Base-by-base conservation (phyloP, 2,797 vertebrate genomes). In the Lateolabrax maculatus region DNA sequence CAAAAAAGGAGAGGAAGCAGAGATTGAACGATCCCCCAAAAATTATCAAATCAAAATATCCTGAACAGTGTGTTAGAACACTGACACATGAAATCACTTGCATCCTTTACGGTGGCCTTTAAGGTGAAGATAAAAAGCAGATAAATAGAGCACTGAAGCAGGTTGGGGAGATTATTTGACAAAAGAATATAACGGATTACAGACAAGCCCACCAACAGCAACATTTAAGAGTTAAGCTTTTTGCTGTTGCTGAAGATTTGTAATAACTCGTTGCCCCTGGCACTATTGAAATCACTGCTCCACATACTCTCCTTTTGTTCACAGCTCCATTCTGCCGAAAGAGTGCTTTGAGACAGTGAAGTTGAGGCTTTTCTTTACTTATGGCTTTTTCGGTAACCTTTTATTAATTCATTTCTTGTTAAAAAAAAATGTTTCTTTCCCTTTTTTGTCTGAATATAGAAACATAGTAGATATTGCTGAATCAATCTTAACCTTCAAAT, bases 401-500 rank as follows among this genome's bases (percentile, higher is more conserved):
- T 83, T 74, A 87, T 88, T 72, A 78, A 87, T 90, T 84, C 48
- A 77, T 84, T 72, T 80, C 52, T 68, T 80, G 36, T 76, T 64
- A 72, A 37, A 69, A 79, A 61, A 67, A 74, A 56, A 31, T 15
- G 18, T 56, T 52, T 61, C 7, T 44, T 43, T 71, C 8, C 57
- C 48, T 70, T 81, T 75, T 72, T 68, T 53, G 43, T 79, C 72
- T 52, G 61, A 61, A 75, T 80, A 76, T 64, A 79, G 70, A 86
- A 81, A 78, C 71, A 71, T 44, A 66, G 75, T 89, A 71, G 81
- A 88, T 90, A 85, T 83, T 84, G 85, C 81, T 89, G 79, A 90
- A 90, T 89, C 87, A 84, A 84, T 92, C 70, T 84, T 77, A 90
- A 91, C 82, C 79, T 89, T 90, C 84, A 93, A 86, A 88, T 88